Evolutionary conservation across 2,888 invertebrate genomes (phyloP), one percentile per base, ranked within the genome.

Genomic region (Lasioglossum zephyrum): DNA sequence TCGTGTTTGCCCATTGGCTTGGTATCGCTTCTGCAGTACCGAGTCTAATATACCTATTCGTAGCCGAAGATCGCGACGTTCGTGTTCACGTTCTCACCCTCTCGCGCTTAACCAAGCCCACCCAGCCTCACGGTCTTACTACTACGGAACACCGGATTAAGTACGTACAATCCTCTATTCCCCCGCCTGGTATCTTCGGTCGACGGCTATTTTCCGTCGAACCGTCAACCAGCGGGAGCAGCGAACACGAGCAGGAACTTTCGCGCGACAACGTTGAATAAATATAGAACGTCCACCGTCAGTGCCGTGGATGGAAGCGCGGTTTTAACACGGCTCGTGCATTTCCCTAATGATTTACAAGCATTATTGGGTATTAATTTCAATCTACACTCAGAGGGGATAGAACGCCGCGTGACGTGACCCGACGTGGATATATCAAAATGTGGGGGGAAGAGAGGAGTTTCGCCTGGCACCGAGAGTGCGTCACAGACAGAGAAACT

Each of bases 291-390:
- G 88, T 86, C 83, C 86, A 81, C 88, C 87, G 89, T 89, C 90
- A 88, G 84, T 87, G 85, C 87, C 88, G 83, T 86, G 91, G 89
- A 91, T 88, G 90, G 90, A 88, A 87, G 91, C 89, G 86, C 86
- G 91, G 89, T 93, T 93, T 93, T 93, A 93, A 93, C 93, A 91
- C 92, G 92, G 92, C 93, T 91, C 92, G 91, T 91, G 92, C 93
- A 93, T 93, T 93, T 93, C 92, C 90, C 92, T 91, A 93, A 93
- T 95, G 95, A 95, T 95, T 95, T 95, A 95, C 93, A 94, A 93
- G 93, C 94, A 94, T 94, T 94, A 95, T 94, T 94, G 94, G 93
- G 94, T 95, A 95, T 95, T 95, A 94, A 95, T 95, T 95, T 95
- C 94, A 94, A 95, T 95, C 94, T 93, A 93, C 93, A 91, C 92